Evolutionary conservation across 1,140 invertebrate genomes (phyloP).

Genomic region (Scaptodrosophila lebanonensis): DNA sequence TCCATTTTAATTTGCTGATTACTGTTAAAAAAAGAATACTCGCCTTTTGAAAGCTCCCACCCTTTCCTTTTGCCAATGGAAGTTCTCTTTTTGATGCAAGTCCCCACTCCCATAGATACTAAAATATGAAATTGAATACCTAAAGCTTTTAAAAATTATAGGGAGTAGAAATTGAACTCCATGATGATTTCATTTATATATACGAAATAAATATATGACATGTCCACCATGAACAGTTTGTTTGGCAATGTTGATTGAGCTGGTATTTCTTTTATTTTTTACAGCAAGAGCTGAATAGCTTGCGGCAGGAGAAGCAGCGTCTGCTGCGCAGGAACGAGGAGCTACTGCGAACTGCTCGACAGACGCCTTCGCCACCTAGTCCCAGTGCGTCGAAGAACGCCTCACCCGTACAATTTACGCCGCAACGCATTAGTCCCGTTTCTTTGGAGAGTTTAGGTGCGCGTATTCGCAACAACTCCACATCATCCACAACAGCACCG

Average conservation of each 20-base stretch:
- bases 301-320: conserved; percentile 86
- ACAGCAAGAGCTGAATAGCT: conserved; percentile 83
- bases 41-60: too few species aligned
- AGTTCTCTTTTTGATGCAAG: too few species aligned
- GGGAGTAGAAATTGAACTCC: too few species aligned
- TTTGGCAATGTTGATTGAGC: not conserved
- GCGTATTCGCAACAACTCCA: conserved; percentile 59
- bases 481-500: conserved; percentile 31
- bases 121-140: too few species aligned
- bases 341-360: conserved; percentile 76
- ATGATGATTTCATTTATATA: too few species aligned
- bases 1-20: too few species aligned
- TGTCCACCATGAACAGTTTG: too few species aligned
- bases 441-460: conserved; percentile 69
- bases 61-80: too few species aligned
- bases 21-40: too few species aligned
- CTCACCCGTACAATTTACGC: conserved; percentile 65
- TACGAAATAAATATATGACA: too few species aligned
- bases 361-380: conserved; percentile 53
- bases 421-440: conserved; percentile 68
- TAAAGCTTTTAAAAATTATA: too few species aligned
- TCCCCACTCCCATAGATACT: too few species aligned
- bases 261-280: not conserved
- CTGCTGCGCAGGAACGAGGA: conserved; percentile 79
- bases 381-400: conserved; percentile 46